phyloP scores from a whole-genome alignment of 2,888 invertebrate genomes.

The Ommatoiulus sabulosus region DNA sequence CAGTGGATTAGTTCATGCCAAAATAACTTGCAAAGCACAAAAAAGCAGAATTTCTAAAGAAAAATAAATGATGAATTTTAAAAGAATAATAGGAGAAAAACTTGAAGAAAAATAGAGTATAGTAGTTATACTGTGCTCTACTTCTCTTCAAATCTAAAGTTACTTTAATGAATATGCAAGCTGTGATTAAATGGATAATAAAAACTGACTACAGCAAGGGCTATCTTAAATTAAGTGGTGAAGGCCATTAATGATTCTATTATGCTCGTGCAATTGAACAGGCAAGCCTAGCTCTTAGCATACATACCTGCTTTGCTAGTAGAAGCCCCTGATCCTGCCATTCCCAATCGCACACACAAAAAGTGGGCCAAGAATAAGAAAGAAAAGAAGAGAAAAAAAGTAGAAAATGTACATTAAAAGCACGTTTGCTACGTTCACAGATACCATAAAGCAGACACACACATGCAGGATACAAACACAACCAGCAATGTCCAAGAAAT shows the following conservation, averaged over 20 bases:
- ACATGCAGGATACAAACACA: background rate
- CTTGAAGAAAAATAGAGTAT: too few species aligned
- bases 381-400: slow-evolving; percentile 22
- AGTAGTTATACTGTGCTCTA: background rate
- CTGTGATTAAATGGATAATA: background rate
- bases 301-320: slow-evolving; percentile 54
- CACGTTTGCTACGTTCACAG: background rate
- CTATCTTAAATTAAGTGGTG: background rate
- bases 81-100: too few species aligned
- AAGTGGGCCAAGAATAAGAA: slow-evolving; percentile 22
- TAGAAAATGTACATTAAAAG: slow-evolving; percentile 6
- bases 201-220: background rate
- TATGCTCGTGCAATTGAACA: background rate
- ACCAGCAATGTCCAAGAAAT: background rate
- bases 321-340: slow-evolving; percentile 53
- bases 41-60: background rate
- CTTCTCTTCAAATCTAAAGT: background rate
- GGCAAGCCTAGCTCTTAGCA: background rate
- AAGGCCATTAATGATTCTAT: background rate
- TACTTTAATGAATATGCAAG: background rate
- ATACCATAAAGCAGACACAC: slow-evolving; percentile 3
- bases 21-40: background rate
- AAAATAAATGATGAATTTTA: background rate
- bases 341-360: slow-evolving; percentile 52
- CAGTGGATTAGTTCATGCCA: slow-evolving; percentile 38